A percentile compares a stretch with the other conserved stretches of the same genome.
phyloP scores from a whole-genome alignment of 2,113 vertebrate species.

The Pollimyrus isidori region DNA sequence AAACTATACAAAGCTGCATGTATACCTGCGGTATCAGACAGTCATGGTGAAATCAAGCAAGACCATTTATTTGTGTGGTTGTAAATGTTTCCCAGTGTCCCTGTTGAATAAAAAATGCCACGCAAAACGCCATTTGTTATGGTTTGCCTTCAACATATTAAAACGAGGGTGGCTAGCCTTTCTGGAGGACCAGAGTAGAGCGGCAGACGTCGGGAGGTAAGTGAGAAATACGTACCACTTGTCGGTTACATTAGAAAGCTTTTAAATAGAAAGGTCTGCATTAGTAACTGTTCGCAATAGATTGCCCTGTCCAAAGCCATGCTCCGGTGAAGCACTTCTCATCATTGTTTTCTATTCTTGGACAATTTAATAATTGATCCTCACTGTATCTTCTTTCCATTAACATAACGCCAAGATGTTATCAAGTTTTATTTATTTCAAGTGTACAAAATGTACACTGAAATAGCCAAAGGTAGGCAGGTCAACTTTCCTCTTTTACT shows the following conservation, averaged over 20 bases:
- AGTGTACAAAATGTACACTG: constrained; percentile 2
- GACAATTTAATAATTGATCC: neutral
- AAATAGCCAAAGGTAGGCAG: constrained; percentile 39
- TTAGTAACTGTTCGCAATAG: constrained; percentile 9
- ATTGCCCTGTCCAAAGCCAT: constrained; percentile 14
- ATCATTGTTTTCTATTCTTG: neutral
- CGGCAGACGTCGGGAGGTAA: neutral
- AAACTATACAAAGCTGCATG: neutral
- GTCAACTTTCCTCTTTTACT: constrained; percentile 52
- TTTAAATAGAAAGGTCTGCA: constrained; percentile 17
- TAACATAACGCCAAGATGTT: neutral
- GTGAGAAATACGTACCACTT: constrained; percentile 18
- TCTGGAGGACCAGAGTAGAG: neutral
- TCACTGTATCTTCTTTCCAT: neutral
- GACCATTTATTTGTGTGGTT: neutral
- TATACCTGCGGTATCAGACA: neutral
- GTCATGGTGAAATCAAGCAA: neutral
- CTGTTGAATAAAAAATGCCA: neutral
- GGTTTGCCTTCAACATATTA: neutral
- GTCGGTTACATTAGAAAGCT: neutral
- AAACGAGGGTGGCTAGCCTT: neutral
- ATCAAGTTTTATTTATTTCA: constrained; percentile 14
- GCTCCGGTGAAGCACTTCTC: neutral
- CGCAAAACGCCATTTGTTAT: neutral
- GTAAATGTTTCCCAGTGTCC: neutral